A percentile compares a stretch with the other conserved stretches of the same genome.
phyloP scores from a whole-genome alignment of 2,888 invertebrate genomes.

The Agonum fuliginosum region DNA sequence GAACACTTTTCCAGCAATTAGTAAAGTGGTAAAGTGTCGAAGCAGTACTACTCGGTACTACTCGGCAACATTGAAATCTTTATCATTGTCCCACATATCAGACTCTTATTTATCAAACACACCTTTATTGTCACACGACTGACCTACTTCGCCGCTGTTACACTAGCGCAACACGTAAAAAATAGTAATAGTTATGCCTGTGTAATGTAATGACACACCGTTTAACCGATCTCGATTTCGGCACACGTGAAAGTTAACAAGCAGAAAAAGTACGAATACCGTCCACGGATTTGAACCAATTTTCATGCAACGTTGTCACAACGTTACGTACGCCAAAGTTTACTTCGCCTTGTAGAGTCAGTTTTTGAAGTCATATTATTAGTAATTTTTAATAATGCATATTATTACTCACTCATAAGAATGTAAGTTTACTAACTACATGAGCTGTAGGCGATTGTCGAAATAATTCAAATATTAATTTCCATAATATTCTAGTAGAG shows the following conservation, averaged over 20 bases:
- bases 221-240: slow-evolving; percentile 31
- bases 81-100: neutral
- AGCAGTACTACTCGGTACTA: no score
- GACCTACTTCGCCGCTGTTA: neutral
- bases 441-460: no score
- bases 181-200: neutral
- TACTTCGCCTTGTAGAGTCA: no score
- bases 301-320: neutral
- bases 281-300: neutral
- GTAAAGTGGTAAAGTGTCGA: no score
- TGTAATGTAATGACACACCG: slow-evolving; percentile 16
- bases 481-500: no score
- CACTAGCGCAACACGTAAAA: neutral
- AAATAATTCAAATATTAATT: no score
- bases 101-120: neutral
- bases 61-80: neutral
- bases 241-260: slow-evolving; percentile 21
- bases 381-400: no score
- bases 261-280: neutral
- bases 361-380: no score
- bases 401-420: no score
- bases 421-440: no score
- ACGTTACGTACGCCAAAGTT: no score
- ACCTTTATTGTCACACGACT: neutral
- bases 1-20: no score